Evolutionary conservation across 2,888 invertebrate genomes (phyloP), one percentile per base, ranked within the genome.

Genomic region (Erannis defoliaria): DNA sequence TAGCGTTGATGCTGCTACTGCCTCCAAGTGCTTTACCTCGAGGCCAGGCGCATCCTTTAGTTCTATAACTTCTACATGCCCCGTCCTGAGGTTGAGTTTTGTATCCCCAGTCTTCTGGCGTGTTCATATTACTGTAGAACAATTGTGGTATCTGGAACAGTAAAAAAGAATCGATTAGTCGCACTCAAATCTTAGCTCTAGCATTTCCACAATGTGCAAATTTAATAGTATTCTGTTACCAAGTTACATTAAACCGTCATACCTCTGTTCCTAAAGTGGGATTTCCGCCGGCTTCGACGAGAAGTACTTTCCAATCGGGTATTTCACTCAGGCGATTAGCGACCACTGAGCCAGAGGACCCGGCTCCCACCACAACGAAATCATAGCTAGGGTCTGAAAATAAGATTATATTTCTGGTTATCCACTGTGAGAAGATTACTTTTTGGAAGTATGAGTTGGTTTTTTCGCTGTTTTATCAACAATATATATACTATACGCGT

Each of bases 21-120:
- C 95, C 95, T 46, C 95, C 95, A 64, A 95, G 82, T 54, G 93
- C 87, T 73, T 95, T 95, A 0, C 96, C 96, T 35, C 95, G 86
- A 1, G 95, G 94, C 95, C 94, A 94, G 0, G 85, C 81, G 49
- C 88, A 88, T n/a, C 83, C 66, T 50, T 84, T 76, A 23, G 64
- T 71, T 70, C 74, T 84, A 49, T 92, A 92, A 42, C 87, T 82
- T 66, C 86, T 88, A 40, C 93, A 92, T 50, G 81, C 80, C 18
- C 84, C 80, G 18, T 88, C 79, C 68, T 89, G 82, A 2, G 91
- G 91, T 68, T 93, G 86, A 0, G 94, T 91, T 69, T 86, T 88
- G 73, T 94, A 95, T 26, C 83, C 84, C 95, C 95, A 95, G 73
- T 95, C 95, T 31, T 89, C 71, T 10, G 66, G 3, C 4, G 81